Percentiles rank a stretch among this genome's conserved stretches.
These are phyloP conservation scores for Gryllus longicercus DNA, from an alignment of 2,888 invertebrate species.

Conservation along the genomic window DNA sequence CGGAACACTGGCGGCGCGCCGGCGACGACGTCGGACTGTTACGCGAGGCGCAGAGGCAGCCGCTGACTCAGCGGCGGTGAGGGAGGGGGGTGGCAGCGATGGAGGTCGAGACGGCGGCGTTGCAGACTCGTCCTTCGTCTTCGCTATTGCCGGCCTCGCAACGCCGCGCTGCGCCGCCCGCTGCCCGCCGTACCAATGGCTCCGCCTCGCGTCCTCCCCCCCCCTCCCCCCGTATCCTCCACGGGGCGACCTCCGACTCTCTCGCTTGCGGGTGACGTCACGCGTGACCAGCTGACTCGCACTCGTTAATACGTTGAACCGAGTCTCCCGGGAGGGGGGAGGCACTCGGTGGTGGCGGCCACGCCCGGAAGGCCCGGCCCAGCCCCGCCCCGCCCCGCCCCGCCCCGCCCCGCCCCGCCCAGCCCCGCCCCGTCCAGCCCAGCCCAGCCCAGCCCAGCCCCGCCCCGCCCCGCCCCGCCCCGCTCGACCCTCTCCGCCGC, in stretches of 20 bases:
- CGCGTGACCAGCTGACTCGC: neutral
- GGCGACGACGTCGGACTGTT: neutral
- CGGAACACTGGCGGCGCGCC: neutral
- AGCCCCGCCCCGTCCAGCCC: rapidly evolving
- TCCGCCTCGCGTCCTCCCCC: neutral
- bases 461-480: too few species aligned
- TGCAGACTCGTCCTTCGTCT: too few species aligned
- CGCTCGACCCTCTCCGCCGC: too few species aligned
- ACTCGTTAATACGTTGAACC: neutral
- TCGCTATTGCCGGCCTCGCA: too few species aligned
- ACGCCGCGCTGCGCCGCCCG: too few species aligned
- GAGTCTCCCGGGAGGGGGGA: neutral
- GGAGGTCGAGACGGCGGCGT: too few species aligned
- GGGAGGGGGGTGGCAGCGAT: too few species aligned
- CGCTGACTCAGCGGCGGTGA: neutral
- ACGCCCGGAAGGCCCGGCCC: too few species aligned
- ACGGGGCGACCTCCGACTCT: neutral
- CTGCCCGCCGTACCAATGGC: too few species aligned
- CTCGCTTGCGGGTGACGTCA: neutral
- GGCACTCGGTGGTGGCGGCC: neutral
- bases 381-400: too few species aligned
- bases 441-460: too few species aligned
- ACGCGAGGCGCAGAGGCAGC: neutral
- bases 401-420: too few species aligned
- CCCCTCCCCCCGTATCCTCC: neutral